phyloP scores from a whole-genome alignment of 2,888 invertebrate genomes.

The Xanthia togata region DNA sequence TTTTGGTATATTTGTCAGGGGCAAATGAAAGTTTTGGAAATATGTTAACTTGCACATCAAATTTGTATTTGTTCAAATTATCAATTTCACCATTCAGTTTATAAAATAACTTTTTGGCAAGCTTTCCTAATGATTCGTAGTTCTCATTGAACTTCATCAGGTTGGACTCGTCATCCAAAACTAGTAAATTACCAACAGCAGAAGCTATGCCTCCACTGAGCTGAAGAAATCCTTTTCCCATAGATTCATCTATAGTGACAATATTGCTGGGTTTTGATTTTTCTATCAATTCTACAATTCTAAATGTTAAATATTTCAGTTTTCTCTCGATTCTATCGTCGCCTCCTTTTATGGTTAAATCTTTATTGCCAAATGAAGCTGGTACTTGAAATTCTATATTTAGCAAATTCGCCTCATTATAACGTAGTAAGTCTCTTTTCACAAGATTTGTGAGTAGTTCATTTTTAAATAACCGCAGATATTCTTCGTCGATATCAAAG shows the following conservation, averaged over 20 bases:
- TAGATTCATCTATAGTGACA: constrained; percentile 32
- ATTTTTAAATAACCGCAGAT: constrained; percentile 22
- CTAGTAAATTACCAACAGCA: constrained; percentile 51
- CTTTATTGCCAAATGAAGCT: constrained; percentile 51
- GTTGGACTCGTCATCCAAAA: background rate
- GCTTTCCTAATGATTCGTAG: background rate
- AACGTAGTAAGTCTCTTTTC: background rate
- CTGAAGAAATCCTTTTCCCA: constrained; percentile 25
- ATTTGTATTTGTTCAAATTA: constrained; percentile 28
- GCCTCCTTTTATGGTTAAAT: constrained; percentile 36
- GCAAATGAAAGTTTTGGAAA: constrained; percentile 47
- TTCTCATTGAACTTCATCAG: constrained; percentile 33
- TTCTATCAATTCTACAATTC: constrained; percentile 9
- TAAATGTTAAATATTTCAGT: constrained; percentile 16
- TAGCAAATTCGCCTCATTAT: background rate
- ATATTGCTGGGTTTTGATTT: constrained; percentile 4
- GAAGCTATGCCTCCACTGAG: constrained; percentile 43
- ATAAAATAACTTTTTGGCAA: constrained; percentile 17
- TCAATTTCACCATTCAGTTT: constrained; percentile 7
- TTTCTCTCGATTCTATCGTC: constrained; percentile 23
- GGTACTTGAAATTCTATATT: constrained; percentile 31
- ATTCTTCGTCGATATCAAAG: background rate
- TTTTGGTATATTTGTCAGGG: background rate
- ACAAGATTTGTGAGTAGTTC: background rate
- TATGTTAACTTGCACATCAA: constrained; percentile 16